These are phyloP conservation scores for Elgaria multicarinata DNA, from an alignment of 2,113 vertebrate species.

Conservation along the genomic window DNA sequence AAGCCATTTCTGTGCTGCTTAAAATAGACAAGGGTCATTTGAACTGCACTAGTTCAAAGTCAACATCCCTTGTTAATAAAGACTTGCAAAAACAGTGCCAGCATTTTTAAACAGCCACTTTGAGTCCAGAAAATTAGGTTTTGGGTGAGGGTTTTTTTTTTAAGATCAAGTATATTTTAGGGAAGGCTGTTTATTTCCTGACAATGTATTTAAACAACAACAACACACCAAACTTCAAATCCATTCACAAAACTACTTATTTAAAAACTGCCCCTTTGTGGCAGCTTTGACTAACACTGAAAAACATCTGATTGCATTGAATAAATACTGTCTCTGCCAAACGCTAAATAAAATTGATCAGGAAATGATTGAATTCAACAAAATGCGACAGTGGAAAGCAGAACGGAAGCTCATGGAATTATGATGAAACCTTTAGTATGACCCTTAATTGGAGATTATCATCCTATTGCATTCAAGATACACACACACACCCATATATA, in stretches of 20 bases:
- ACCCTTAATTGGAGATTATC: background rate
- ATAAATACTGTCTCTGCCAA: constrained; percentile 45
- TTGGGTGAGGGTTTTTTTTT: background rate
- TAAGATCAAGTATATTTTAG: constrained; percentile 26
- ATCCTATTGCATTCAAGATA: background rate
- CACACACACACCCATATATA: too few relatives aligned
- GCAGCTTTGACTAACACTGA: constrained; percentile 33
- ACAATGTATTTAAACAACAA: background rate
- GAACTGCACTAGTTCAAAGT: constrained; percentile 1
- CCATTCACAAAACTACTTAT: constrained; percentile 37
- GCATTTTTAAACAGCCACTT: constrained; percentile 22
- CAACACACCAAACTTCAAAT: constrained; percentile 9
- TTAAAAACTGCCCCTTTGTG: constrained; percentile 35
- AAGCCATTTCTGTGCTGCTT: constrained; percentile 37
- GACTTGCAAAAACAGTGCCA: constrained; percentile 35
- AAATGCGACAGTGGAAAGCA: constrained; percentile 11
- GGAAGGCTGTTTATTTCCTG: constrained; percentile 41
- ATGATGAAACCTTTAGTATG: background rate
- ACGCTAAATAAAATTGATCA: constrained; percentile 51
- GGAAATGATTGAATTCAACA: constrained; percentile 35
- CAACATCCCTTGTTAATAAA: constrained; percentile 29
- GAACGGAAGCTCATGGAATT: constrained; percentile 38
- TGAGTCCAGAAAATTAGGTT: constrained; percentile 48
- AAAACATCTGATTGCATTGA: constrained; percentile 55
- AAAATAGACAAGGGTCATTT: constrained; percentile 38